Percentiles rank a stretch among this genome's conserved stretches.
Conservation (phyloP, 2,888 invertebrate species). For the Neocrepidodera transversa region DNA sequence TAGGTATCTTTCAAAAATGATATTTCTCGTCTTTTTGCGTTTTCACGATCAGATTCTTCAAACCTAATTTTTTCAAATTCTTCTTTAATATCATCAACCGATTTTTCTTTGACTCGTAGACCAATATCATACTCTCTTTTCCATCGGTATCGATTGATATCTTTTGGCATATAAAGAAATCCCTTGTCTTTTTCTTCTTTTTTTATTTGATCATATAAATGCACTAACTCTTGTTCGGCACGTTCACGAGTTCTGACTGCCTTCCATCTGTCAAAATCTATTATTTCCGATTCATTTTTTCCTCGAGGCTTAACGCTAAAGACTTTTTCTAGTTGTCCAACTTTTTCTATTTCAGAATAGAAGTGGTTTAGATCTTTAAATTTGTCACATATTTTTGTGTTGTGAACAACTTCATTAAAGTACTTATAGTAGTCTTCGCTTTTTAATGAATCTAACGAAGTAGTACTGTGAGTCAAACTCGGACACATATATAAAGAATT, state of each 20-base stretch:
- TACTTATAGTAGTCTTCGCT: slow-evolving; percentile 74
- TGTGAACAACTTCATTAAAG: slow-evolving; percentile 69
- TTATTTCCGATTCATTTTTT: slow-evolving; percentile 78
- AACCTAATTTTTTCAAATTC: slow-evolving; percentile 73
- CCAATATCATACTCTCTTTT: slow-evolving; percentile 77
- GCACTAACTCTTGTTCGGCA: slow-evolving; percentile 82
- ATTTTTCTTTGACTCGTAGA: slow-evolving; percentile 82
- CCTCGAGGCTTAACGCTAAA: slow-evolving; percentile 78
- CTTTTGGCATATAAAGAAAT: slow-evolving; percentile 80
- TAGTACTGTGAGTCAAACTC: slow-evolving; percentile 59
- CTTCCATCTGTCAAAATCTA: slow-evolving; percentile 89
- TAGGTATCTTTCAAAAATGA: slow-evolving; percentile 70
- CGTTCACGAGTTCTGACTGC: slow-evolving; percentile 79
- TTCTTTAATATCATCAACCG: slow-evolving; percentile 84
- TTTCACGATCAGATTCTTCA: slow-evolving; percentile 62
- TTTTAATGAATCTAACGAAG: slow-evolving; percentile 61
- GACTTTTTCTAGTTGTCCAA: slow-evolving; percentile 80
- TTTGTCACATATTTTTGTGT: slow-evolving; percentile 75
- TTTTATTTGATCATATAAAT: slow-evolving; percentile 77
- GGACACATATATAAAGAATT: slow-evolving; percentile 45
- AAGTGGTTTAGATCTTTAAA: slow-evolving; percentile 87
- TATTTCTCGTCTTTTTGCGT: slow-evolving; percentile 59
- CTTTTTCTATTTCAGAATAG: slow-evolving; percentile 83
- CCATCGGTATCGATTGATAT: slow-evolving; percentile 79
- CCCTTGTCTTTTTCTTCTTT: slow-evolving; percentile 83